Evolutionary conservation across 2,888 invertebrate genomes (phyloP), one percentile per base, ranked within the genome.

Genomic region (Scrobipalpa costella): DNA sequence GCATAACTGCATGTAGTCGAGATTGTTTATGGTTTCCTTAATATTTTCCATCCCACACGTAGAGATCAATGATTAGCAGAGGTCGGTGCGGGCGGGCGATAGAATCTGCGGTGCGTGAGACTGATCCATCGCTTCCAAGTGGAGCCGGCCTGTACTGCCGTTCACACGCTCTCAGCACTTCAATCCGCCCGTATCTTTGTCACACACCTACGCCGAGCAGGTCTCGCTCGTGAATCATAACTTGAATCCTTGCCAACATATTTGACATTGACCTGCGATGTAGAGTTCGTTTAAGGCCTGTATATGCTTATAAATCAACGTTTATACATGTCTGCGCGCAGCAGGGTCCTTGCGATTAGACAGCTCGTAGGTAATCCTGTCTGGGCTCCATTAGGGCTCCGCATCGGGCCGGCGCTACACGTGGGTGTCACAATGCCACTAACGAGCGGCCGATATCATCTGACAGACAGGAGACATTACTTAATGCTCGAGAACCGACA

Each of bases 351-450:
- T 77, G 77, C 78, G 76, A 80, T 79, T 77, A 75, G 76, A 77
- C 74, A 69, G 71, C 75, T 76, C 77, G 79, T 81, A 79, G 80
- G 80, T 83, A 85, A 84, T 84, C 80, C 81, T 79, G 84, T 79
- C 84, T 78, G 79, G 71, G 76, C 68, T 80, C 78, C 81, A 85
- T 84, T 86, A 88, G 79, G 73, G 73, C 72, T 69, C 69, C 66
- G 73, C 74, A 65, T 70, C 72, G 74, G 75, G 71, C 65, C 68
- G 66, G 80, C 83, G 55, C 34, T 55, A 55, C n/a, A 34, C 55
- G 87, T 86, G 84, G 87, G 88, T 80, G 85, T 83, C 79, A 86
- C 88, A 88, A 86, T 85, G 80, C 81, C 79, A 80, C 86, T 89
- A 88, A 90, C 88, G 87, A 88, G 83, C 73, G 69, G 69, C 78